phyloP scores from a whole-genome alignment of 2,113 vertebrate species.

The Triplophysa rosa region DNA sequence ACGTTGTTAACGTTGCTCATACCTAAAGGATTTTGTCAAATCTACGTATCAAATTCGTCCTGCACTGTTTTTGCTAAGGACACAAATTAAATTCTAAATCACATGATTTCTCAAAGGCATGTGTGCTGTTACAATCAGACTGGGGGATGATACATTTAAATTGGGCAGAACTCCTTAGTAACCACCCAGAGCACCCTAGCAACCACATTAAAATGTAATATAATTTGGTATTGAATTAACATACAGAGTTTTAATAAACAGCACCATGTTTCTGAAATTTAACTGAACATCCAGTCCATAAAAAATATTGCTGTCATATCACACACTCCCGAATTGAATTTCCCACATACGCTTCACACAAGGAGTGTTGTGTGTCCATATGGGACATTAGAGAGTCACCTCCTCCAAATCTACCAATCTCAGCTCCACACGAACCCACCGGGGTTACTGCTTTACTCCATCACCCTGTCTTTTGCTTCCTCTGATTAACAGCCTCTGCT shows the following conservation, averaged over 20 bases:
- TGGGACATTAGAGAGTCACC: slow-evolving; percentile 10
- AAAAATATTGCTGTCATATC: too few species aligned
- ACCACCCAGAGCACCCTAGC: background rate
- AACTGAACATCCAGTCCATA: background rate
- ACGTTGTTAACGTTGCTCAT: background rate
- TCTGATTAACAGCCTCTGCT: slow-evolving; percentile 71
- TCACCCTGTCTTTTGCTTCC: slow-evolving; percentile 61
- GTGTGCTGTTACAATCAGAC: background rate
- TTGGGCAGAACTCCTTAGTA: background rate
- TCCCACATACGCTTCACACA: background rate
- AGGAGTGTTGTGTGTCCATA: background rate
- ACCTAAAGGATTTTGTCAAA: background rate
- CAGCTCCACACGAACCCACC: slow-evolving; percentile 43
- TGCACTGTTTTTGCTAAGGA: background rate
- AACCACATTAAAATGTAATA: background rate
- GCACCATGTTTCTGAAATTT: background rate
- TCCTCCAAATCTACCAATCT: slow-evolving; percentile 18
- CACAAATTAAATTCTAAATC: background rate
- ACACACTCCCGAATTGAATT: too few species aligned
- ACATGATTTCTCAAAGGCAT: background rate
- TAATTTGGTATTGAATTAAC: background rate
- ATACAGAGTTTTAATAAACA: background rate
- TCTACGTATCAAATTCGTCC: background rate
- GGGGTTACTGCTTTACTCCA: slow-evolving; percentile 58
- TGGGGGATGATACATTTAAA: background rate